Base-by-base conservation (phyloP, 2,888 invertebrate species). In the Tuberolachnus salignus region DNA sequence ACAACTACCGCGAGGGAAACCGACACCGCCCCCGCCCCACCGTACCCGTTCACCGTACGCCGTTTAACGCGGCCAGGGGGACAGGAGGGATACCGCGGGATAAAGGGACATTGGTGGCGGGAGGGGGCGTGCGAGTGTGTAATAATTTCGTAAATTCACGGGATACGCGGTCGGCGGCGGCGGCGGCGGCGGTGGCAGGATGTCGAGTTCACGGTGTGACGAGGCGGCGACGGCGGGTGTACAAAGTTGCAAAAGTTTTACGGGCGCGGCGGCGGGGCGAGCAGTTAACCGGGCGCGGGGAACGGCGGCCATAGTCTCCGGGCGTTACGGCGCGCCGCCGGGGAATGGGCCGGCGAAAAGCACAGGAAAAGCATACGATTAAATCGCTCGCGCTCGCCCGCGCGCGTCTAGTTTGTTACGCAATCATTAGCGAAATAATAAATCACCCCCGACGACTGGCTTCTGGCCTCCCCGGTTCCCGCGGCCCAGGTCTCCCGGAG, bases 341-440 rank as follows among this genome's bases (percentile, higher is more conserved):
- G 46, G n/a, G 26, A 21, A 34, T 34, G 23, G 23, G 46, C 2
- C 14, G 64, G 66, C 9, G 59, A 69, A 55, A 59, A 46, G 67
- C 57, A n/a, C 78, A 21, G 78, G 67, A 78, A 78, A 78, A 69
- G 67, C 78, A 67, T 78, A 78, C 78, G 78, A 69, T 61, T 78
- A 69, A 78, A 78, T 59, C 78, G 67, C 59, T 49, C 46, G 67
- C 57, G 66, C 34, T 4, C 34, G 34, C 34, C 34, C 6, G 34
- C 34, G 44, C 53, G 53, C 67, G 46, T 69, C 78, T 69, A 78
- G 78, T 78, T 69, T 69, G 78, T 78, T 69, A 69, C 59, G 78
- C 78, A 69, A 78, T 78, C 67, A 78, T 78, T 78, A 78, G 69
- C 51, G 59, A 59, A 78, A 78, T 59, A 78, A 78, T 78, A 78